Percentiles rank a stretch among this genome's conserved stretches.
These are phyloP conservation scores for Climacteris rufus DNA, from an alignment of 2,113 vertebrate species.

Conservation along the genomic window DNA sequence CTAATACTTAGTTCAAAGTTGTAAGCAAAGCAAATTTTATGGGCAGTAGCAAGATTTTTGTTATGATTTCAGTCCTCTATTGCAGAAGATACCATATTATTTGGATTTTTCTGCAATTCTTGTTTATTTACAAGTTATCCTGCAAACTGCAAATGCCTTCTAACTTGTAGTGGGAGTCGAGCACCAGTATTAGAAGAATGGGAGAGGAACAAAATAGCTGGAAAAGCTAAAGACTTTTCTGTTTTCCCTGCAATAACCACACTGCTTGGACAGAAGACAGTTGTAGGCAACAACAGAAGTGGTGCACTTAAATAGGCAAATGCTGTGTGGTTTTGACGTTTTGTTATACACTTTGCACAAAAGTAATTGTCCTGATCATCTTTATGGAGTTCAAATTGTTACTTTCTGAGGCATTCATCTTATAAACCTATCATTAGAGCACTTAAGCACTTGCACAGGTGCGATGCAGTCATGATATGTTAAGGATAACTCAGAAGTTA, in stretches of 20 bases:
- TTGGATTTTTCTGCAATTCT: neutral
- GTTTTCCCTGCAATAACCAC: neutral
- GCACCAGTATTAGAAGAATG: neutral
- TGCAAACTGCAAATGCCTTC: neutral
- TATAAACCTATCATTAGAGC: neutral
- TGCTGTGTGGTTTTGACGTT: neutral
- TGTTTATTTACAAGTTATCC: neutral
- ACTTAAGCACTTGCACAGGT: neutral
- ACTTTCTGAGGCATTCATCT: neutral
- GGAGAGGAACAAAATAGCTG: neutral
- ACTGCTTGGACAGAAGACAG: neutral
- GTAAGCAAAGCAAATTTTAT: neutral
- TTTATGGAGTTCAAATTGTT: neutral
- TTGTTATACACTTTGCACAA: neutral
- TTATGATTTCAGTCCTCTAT: neutral
- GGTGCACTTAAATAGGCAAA: neutral
- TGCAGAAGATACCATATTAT: neutral
- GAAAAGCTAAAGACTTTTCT: neutral
- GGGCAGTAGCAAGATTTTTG: neutral
- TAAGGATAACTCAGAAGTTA: neutral
- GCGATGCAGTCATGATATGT: neutral
- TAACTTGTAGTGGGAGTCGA: neutral
- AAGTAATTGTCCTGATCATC: neutral
- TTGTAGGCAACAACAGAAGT: neutral
- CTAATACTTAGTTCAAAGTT: neutral